Conservation (phyloP, 2,797 vertebrate genomes). For the Eulemur albifrons region DNA sequence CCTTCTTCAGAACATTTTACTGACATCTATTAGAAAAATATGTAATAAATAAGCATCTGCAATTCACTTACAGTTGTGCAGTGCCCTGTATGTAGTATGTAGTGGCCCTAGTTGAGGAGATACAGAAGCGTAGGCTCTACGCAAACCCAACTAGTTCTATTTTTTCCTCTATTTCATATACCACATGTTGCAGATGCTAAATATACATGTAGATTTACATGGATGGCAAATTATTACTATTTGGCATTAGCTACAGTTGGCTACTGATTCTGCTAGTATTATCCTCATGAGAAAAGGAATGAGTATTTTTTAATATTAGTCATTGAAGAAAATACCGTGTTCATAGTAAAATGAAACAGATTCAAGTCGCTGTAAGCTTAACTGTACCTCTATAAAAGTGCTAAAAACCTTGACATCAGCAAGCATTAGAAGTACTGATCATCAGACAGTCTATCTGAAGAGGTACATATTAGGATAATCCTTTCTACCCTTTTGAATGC, state of each 20-base stretch:
- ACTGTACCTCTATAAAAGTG: background rate
- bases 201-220: background rate
- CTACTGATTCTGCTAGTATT: background rate
- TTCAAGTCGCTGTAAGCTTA: background rate
- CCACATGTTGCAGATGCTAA: background rate
- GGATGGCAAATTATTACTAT: background rate
- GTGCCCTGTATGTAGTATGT: background rate
- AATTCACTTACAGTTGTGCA: background rate
- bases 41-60: background rate
- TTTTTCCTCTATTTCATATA: background rate
- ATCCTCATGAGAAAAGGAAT: background rate
- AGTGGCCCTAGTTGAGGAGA: background rate
- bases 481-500: background rate
- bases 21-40: background rate
- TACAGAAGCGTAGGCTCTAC: background rate
- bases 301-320: background rate
- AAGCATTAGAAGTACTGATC: too few relatives aligned
- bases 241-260: background rate
- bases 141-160: background rate
- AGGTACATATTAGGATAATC: background rate
- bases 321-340: background rate
- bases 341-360: fast-evolving
- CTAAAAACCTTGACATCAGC: background rate
- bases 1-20: background rate
- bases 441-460: too few relatives aligned